These are phyloP conservation scores for Sebastes taczanowskii DNA, from an alignment of 2,797 vertebrate species.

Conservation along the genomic window DNA sequence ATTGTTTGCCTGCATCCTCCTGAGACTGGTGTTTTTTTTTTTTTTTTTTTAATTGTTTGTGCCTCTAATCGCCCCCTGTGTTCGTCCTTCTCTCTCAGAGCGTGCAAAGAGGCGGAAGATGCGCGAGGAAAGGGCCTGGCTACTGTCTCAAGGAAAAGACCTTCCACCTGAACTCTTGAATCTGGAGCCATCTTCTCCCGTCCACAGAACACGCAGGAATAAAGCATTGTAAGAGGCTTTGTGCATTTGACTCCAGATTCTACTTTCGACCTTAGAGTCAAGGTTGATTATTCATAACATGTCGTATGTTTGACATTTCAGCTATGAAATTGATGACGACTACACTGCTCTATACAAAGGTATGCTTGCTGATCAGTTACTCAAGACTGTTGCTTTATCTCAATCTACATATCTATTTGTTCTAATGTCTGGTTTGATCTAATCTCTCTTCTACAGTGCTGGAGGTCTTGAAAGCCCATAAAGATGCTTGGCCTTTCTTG, in stretches of 20 bases:
- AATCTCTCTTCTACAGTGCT: slow-evolving; percentile 83
- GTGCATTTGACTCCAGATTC: not conserved
- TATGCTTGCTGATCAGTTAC: slow-evolving; percentile 62
- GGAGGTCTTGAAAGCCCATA: slow-evolving; percentile 94
- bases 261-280: not conserved
- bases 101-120: slow-evolving; percentile 93
- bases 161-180: slow-evolving; percentile 92
- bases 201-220: slow-evolving; percentile 83
- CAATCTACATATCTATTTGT: not conserved
- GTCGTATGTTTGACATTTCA: slow-evolving; percentile 66
- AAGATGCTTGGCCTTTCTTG: slow-evolving; percentile 98
- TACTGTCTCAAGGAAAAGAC: slow-evolving; percentile 94
- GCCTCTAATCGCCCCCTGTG: slow-evolving; percentile 1
- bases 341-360: slow-evolving; percentile 98
- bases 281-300: not conserved
- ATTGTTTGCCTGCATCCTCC: slow-evolving; percentile 1
- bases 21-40: not conserved
- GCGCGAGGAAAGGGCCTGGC: slow-evolving; percentile 93
- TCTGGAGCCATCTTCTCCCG: slow-evolving; percentile 90
- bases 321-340: slow-evolving; percentile 96
- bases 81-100: slow-evolving; percentile 76
- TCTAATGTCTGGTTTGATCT: not conserved
- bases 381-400: not conserved
- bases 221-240: slow-evolving; percentile 89
- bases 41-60: slow-evolving; percentile 9